These are phyloP conservation scores for Agrochola circellaris DNA, from an alignment of 2,888 invertebrate species.

Conservation along the genomic window DNA sequence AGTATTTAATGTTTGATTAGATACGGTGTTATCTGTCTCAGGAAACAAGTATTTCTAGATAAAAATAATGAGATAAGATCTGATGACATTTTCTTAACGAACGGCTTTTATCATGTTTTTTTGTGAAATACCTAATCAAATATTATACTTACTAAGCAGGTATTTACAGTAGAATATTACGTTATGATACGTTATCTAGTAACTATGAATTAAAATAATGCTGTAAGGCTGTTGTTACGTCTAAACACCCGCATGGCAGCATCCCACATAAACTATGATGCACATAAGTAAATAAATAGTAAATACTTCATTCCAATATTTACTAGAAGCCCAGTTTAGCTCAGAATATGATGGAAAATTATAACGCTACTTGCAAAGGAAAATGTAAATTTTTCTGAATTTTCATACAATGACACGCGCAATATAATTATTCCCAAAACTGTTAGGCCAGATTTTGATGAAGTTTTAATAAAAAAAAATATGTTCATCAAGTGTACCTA, in stretches of 20 bases:
- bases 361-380: not conserved
- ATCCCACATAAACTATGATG: conserved; percentile 4
- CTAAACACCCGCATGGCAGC: conserved; percentile 12
- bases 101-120: conserved; percentile 33
- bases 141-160: not conserved
- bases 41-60: conserved; percentile 48
- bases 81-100: conserved; percentile 35
- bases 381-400: not conserved
- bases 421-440: not conserved
- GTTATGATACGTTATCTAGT: conserved; percentile 14
- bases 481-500: not conserved
- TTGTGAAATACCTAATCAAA: conserved; percentile 34
- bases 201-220: conserved; percentile 18
- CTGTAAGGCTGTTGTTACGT: conserved; percentile 15
- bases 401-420: not conserved
- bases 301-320: not conserved
- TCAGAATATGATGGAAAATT: not conserved
- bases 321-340: too few species aligned
- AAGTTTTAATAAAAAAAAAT: not conserved
- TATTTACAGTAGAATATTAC: not conserved
- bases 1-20: conserved; percentile 42
- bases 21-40: conserved; percentile 32
- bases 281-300: not conserved
- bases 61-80: conserved; percentile 37
- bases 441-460: not conserved